Base-by-base conservation (phyloP, 2,888 invertebrate species). In the Dichetophora obliterata region DNA sequence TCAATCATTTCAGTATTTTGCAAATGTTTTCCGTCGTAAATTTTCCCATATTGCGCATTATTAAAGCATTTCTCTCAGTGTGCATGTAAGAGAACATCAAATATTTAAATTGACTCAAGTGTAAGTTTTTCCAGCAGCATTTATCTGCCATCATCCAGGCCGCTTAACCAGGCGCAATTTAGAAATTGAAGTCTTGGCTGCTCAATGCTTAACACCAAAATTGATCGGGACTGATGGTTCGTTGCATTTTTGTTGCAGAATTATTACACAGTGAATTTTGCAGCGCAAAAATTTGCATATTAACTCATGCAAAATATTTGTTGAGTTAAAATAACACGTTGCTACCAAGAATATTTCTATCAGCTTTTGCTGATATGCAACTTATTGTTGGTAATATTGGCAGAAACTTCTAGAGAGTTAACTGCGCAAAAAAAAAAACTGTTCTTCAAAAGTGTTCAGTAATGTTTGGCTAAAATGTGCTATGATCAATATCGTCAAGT, bases 81-180 rank as follows among this genome's bases (percentile, higher is more conserved):
- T 37, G 19, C 19, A 50, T 68, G 50, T 27, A 19, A 65, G n/a
- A 19, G 54, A 83, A 84, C 84, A 82, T 83, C 84, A 85, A 85
- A 84, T 85, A 84, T 84, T 84, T 84, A 84, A 84, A 84, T 85
- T 84, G 85, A 84, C 85, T 85, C 84, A 85, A 85, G 84, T 84
- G 43, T 3, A 14, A 43, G 11, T 43, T 43, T 43, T 11, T 43
- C 14, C 11, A 14, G 14, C 43, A 11, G 43, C 11, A 43, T 14
- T 43, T 11, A 43, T 43, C 43, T 43, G 43, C 43, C 43, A 43
- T 43, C 43, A 43, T 43, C 43, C 43, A 43, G 43, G 1, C 14
- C 43, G 11, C 43, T 43, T 14, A 43, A 43, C 11, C 43, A 43
- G 11, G 43, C 43, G 43, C 43, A 43, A 43, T 43, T 43, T 43